Percentiles rank a stretch among this genome's conserved stretches.
phyloP scores from a whole-genome alignment of 2,113 vertebrate genomes.

The Hippoglossus stenolepis region DNA sequence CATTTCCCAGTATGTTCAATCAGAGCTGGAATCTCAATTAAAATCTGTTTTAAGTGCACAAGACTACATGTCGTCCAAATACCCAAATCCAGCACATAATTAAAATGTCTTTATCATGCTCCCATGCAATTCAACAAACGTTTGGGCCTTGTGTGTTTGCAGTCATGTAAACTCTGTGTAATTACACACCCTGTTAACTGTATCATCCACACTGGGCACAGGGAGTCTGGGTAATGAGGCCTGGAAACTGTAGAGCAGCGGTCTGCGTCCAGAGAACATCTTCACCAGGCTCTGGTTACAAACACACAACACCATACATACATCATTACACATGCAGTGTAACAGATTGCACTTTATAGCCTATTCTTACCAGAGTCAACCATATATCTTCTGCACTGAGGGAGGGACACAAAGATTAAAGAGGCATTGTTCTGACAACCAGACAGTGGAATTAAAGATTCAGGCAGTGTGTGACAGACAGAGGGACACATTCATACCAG shows the following conservation, averaged over 20 bases:
- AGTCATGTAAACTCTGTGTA: not conserved
- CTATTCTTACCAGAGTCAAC: not conserved
- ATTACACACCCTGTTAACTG: slow-evolving; percentile 86
- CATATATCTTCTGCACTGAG: not conserved
- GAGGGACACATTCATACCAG: slow-evolving; percentile 78
- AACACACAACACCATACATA: slow-evolving; percentile 22
- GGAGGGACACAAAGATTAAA: not conserved
- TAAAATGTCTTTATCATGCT: not conserved
- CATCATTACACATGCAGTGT: not conserved
- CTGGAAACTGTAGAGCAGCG: slow-evolving; percentile 96
- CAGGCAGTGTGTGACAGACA: not conserved
- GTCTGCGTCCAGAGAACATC: slow-evolving; percentile 87
- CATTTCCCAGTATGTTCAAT: no score
- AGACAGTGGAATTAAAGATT: not conserved
- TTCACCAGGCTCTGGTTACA: slow-evolving; percentile 83
- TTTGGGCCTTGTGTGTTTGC: not conserved
- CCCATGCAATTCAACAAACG: not conserved
- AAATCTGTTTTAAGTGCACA: no score
- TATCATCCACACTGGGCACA: slow-evolving; percentile 89
- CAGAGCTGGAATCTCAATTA: no score
- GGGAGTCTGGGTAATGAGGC: slow-evolving; percentile 91
- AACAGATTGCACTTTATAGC: not conserved
- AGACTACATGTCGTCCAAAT: no score
- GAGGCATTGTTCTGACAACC: no score
- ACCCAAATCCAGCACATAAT: no score